A percentile compares a stretch with the other conserved stretches of the same genome.
Evolutionary conservation across 2,888 invertebrate genomes (phyloP).

Genomic region (Netelia virgata): DNA sequence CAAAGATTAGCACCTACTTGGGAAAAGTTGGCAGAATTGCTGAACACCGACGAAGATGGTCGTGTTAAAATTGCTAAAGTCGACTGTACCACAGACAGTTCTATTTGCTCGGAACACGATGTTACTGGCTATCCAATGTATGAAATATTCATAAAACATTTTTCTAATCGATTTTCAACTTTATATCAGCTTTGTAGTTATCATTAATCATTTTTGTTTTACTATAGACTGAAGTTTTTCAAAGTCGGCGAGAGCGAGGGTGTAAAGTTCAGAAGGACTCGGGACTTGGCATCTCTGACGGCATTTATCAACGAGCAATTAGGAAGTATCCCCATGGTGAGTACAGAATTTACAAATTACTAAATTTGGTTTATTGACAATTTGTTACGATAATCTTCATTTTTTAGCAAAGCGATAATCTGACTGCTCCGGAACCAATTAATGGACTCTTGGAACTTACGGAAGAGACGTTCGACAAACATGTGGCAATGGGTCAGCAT

Average conservation of each 20-base stretch:
- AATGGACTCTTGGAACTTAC: slow-evolving; percentile 90
- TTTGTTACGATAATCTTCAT: slow-evolving; percentile 24
- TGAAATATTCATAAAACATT: slow-evolving; percentile 59
- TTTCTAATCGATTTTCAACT: neutral
- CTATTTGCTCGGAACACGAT: slow-evolving; percentile 90
- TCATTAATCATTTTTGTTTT: neutral
- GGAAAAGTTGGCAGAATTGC: slow-evolving; percentile 90
- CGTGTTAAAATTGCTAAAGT: slow-evolving; percentile 92
- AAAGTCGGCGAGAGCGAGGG: slow-evolving; percentile 89
- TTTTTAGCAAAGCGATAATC: slow-evolving; percentile 63
- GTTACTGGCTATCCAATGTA: slow-evolving; percentile 90
- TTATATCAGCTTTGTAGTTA: neutral
- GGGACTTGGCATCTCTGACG: slow-evolving; percentile 91
- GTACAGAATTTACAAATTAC: slow-evolving; percentile 25
- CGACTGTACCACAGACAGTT: slow-evolving; percentile 90
- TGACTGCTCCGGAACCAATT: slow-evolving; percentile 86
- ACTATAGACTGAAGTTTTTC: slow-evolving; percentile 90
- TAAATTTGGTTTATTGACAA: neutral
- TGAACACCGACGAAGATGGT: slow-evolving; percentile 88
- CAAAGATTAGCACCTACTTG: slow-evolving; percentile 91
- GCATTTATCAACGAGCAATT: slow-evolving; percentile 92
- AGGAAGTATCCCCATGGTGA: slow-evolving; percentile 82
- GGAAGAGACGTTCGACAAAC: slow-evolving; percentile 91
- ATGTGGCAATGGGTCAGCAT: slow-evolving; percentile 91
- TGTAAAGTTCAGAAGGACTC: slow-evolving; percentile 91